Base-by-base conservation (phyloP, 2,797 vertebrate species). In the Coracias cyanogaster region DNA sequence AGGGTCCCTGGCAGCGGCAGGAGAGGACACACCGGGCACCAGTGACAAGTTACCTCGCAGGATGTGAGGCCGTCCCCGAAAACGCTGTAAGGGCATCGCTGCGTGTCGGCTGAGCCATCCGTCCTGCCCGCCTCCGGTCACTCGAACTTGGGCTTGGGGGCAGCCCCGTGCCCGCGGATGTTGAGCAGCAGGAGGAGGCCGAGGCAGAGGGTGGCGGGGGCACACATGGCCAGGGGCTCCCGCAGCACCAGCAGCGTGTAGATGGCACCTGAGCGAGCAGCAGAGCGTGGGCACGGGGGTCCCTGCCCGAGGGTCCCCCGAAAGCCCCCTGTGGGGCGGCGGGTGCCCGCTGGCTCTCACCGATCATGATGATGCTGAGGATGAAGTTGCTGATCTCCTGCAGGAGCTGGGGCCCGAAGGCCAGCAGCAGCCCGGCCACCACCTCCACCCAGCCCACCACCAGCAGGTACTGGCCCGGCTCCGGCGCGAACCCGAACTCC, bases 331-430 rank as follows among this genome's bases (percentile, higher is more conserved):
- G 2, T 12, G 0, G 22, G 51, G 46, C 6, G 8, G 20, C 0
- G 6, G 48, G 58, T 0, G 3, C 83, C 78, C 17, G 0, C 69
- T 1, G 2, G 48, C 65, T 74, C 98, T 98, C 96, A 98, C 98
- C 98, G 15, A 98, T 98, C 98, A 98, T 98, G 85, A 98, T 3
- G 65, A 98, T 35, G 2, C 93, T 98, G 95, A 98, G 97, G 72
- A 98, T 24, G 81, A 98, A 96, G 96, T 98, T 98, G 95, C 98
- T 98, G 96, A 98, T 96, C 80, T 98, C 97, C 76, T 97, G 98
- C 77, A 98, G 97, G 54, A 97, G 82, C 33, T 96, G 97, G 31
- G 98, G 97, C 28, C 98, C 98, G 8, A 97, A 48, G 0, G 97
- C 97, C 96, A 98, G 95, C 82, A 98, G 96, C 37, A 97, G 70